These are phyloP conservation scores for Zaprionus davidi DNA, from an alignment of 1,140 invertebrate genomes.

Conservation along the genomic window DNA sequence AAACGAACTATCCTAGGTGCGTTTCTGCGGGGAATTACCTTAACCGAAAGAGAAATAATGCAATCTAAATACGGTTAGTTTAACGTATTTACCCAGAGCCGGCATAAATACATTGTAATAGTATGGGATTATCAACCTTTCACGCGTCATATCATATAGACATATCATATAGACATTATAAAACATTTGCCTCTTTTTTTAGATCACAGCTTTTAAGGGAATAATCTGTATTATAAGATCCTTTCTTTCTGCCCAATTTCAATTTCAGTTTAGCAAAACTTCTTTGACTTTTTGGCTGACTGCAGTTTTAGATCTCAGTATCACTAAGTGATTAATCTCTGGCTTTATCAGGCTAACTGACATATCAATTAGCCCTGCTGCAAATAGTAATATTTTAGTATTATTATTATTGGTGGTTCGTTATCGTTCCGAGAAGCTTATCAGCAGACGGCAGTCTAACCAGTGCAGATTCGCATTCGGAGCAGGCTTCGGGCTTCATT, in stretches of 20 bases:
- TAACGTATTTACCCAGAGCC: neutral
- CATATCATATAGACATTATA: too few relatives aligned
- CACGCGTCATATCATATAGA: too few relatives aligned
- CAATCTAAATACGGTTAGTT: neutral
- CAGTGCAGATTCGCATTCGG: neutral
- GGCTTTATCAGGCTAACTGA: conserved; percentile 11
- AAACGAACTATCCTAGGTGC: conserved; percentile 11
- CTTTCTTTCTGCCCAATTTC: too few relatives aligned
- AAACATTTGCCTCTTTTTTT: too few relatives aligned
- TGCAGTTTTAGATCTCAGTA: conserved; percentile 6
- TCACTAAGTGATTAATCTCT: neutral
- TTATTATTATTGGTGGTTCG: conserved; percentile 24
- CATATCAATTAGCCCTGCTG: neutral
- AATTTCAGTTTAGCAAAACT: neutral
- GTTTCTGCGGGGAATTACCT: conserved; percentile 11
- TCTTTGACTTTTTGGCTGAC: neutral
- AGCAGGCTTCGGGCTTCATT: neutral
- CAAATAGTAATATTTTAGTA: conserved; percentile 4
- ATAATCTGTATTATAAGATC: too few relatives aligned
- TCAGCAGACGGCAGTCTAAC: conserved; percentile 18
- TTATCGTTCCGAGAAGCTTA: conserved; percentile 41
- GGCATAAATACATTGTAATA: too few relatives aligned
- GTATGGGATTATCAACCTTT: too few relatives aligned
- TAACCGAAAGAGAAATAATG: neutral
- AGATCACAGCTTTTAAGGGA: too few relatives aligned